Evolutionary conservation across 2,888 invertebrate species (phyloP), one percentile per base, ranked within the genome.

Genomic region (Cryptus viduatorius): DNA sequence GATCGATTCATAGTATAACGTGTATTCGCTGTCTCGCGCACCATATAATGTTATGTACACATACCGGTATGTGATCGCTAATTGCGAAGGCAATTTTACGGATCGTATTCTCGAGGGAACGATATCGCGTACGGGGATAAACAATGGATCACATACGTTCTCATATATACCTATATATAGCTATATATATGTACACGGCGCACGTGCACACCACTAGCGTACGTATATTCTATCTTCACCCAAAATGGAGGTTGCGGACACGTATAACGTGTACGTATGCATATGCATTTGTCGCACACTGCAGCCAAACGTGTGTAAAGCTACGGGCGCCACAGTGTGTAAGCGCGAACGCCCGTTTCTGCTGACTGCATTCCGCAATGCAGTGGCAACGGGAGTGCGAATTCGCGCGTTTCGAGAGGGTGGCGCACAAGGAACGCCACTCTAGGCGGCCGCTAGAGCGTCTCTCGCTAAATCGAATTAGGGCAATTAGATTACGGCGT

Each of bases 381-480:
- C 84, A 80, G 84, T 77, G 72, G 73, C 61, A 56, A 19, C 71
- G 24, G 46, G 59, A n/a, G 12, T 64, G 73, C 46, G 53, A 53
- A 72, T 24, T 48, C 24, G 42, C 10, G 50, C 7, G 14, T 10
- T 37, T 8, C 37, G 37, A 14, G 68, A 44, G 48, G 65, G 48
- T 76, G 67, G 59, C 67, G 37, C 77, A 59, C 76, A 73, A 80
- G 84, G 61, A 84, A 67, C 59, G 71, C 48, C 75, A 48, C 76
- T 71, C 44, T 61, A 42, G 72, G 65, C 65, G 72, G 50, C 73
- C 68, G 61, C 56, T 48, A 4, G 37, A n/a, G 50, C 73, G 68
- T 72, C 64, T 73, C 77, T 83, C 83, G 80, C 79, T 84, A 81
- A 84, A 86, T 86, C 83, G 76, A 86, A 83, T 86, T 85, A 82